Percentiles rank a stretch among this genome's conserved stretches.
Evolutionary conservation across 2,888 invertebrate genomes (phyloP).

Genomic region (Drosophila kambysellisi): DNA sequence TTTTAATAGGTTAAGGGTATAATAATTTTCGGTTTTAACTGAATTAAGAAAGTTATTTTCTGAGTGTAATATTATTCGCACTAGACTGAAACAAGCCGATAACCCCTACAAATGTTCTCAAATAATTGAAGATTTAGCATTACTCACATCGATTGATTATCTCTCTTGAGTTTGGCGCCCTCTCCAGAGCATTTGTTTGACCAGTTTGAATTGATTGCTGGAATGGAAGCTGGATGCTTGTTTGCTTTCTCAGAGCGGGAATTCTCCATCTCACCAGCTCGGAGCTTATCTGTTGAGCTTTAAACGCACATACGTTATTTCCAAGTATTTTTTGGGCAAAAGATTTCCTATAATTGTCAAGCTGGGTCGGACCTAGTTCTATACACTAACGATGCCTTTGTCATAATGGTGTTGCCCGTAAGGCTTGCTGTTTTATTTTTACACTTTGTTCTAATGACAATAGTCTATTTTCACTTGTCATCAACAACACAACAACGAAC

Average conservation of each 20-base stretch:
- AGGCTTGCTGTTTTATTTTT: conserved; percentile 31
- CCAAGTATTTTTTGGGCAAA: not conserved
- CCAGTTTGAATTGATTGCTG: no score
- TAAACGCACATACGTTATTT: conserved; percentile 28
- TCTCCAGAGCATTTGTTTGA: conserved; percentile 11
- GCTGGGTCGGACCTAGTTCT: conserved; percentile 5
- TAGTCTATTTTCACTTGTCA: conserved; percentile 31
- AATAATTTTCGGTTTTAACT: not conserved
- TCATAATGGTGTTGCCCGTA: conserved; percentile 36
- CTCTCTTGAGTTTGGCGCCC: conserved; percentile 17
- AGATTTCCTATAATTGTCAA: conserved; percentile 6
- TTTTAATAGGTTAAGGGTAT: no score
- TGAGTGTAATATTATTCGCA: not conserved
- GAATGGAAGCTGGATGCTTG: conserved; percentile 39
- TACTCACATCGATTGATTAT: conserved; percentile 34
- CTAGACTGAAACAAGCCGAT: conserved; percentile 22
- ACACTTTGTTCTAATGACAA: conserved; percentile 25
- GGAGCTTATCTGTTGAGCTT: conserved; percentile 39
- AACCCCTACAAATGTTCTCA: conserved; percentile 33
- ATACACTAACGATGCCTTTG: no score
- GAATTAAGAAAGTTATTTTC: not conserved
- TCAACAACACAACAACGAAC: not conserved
- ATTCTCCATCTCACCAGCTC: conserved; percentile 18
- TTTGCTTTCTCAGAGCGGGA: conserved; percentile 29
- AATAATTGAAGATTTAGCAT: conserved; percentile 1